phyloP scores from a whole-genome alignment of 2,888 invertebrate species.

The Philaethria dido region DNA sequence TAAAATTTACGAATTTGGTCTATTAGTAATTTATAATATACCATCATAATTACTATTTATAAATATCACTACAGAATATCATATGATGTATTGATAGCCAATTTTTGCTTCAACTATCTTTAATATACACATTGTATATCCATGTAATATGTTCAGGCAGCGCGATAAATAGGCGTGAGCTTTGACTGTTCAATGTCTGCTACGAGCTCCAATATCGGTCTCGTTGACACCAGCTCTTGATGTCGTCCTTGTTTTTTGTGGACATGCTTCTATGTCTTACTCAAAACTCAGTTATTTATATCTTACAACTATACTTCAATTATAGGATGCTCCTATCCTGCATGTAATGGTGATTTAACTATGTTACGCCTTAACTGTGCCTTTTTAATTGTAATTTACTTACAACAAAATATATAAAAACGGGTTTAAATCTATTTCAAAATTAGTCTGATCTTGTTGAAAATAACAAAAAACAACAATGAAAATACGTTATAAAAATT shows the following conservation, averaged over 20 bases:
- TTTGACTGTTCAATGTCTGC: constrained; percentile 81
- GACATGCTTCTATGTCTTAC: constrained; percentile 74
- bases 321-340: constrained; percentile 37
- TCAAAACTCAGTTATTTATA: constrained; percentile 47
- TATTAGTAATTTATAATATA: too few relatives aligned
- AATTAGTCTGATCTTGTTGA: constrained; percentile 61
- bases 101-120: too few relatives aligned
- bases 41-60: too few relatives aligned
- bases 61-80: background rate
- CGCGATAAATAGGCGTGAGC: constrained; percentile 71
- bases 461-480: constrained; percentile 52
- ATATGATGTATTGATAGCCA: background rate
- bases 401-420: constrained; percentile 35
- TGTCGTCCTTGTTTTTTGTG: constrained; percentile 77
- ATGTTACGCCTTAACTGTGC: constrained; percentile 50
- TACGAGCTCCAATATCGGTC: constrained; percentile 67
- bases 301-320: constrained; percentile 33
- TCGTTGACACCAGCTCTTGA: constrained; percentile 76
- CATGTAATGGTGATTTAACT: constrained; percentile 48
- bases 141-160: constrained; percentile 62
- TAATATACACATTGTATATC: background rate
- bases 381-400: constrained; percentile 54
- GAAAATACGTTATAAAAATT: constrained; percentile 23
- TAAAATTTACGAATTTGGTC: background rate
- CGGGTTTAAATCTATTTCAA: constrained; percentile 48